Conservation (phyloP, 2,797 vertebrate genomes). For the Gobio occitaniae region DNA sequence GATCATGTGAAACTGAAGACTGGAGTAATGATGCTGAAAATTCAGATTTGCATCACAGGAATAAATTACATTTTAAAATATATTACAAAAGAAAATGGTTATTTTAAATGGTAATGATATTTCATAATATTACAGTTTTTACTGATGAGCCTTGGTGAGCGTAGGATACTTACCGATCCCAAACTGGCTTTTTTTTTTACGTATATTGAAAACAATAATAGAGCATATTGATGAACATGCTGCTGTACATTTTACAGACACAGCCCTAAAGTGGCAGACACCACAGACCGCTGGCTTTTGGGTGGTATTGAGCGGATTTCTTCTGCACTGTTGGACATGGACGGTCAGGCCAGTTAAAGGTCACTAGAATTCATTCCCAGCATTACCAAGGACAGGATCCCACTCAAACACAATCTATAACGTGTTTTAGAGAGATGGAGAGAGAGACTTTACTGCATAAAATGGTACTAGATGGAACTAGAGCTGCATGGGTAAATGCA, state of each 20-base stretch:
- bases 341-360: slow-evolving; percentile 29
- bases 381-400: neutral
- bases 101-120: neutral
- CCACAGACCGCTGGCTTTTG: neutral
- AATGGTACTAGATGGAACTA: too few species aligned
- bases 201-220: neutral
- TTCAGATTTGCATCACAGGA: too few species aligned
- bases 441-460: neutral
- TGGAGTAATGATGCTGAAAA: neutral
- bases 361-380: slow-evolving; percentile 22
- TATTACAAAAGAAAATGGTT: neutral
- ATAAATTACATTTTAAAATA: neutral
- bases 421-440: neutral
- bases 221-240: neutral
- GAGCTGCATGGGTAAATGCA: too few species aligned
- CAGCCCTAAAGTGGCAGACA: neutral
- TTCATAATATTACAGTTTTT: neutral
- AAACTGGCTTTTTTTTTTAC: neutral
- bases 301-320: slow-evolving; percentile 13
- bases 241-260: neutral
- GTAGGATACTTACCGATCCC: neutral
- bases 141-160: neutral
- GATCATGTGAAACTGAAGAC: neutral
- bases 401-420: neutral
- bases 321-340: slow-evolving; percentile 21